A percentile compares a stretch with the other conserved stretches of the same genome.
Evolutionary conservation across 2,797 vertebrate species (phyloP).

Genomic region (Xenopus petersii): DNA sequence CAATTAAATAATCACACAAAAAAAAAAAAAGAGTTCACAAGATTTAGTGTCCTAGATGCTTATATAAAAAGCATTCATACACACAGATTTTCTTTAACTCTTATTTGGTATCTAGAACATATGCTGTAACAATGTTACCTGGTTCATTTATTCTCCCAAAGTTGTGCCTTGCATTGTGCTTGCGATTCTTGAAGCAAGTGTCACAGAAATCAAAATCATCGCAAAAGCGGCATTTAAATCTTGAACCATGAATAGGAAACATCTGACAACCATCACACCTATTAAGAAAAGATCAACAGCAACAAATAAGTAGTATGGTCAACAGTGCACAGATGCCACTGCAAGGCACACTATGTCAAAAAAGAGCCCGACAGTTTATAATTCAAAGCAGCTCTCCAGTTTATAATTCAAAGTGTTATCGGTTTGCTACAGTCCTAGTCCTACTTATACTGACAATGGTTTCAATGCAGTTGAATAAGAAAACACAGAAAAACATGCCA

Average conservation of each 20-base stretch:
- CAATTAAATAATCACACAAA: neutral
- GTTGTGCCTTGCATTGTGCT: slow-evolving; percentile 89
- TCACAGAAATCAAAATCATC: slow-evolving; percentile 98
- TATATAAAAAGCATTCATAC: neutral
- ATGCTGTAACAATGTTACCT: slow-evolving; percentile 61
- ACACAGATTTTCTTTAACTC: too few relatives aligned
- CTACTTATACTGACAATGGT: too few relatives aligned
- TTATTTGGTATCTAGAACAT: neutral
- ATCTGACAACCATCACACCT: slow-evolving; percentile 98
- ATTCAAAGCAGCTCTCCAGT: too few relatives aligned
- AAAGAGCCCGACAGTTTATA: too few relatives aligned
- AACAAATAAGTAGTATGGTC: too few relatives aligned
- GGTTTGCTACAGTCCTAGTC: too few relatives aligned
- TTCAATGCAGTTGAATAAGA: too few relatives aligned
- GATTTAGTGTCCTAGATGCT: neutral
- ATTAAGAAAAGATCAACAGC: slow-evolving; percentile 17
- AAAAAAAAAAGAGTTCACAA: neutral
- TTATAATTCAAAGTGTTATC: too few relatives aligned
- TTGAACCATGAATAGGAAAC: slow-evolving; percentile 96
- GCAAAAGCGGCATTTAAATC: slow-evolving; percentile 95
- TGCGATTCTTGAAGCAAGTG: slow-evolving; percentile 93
- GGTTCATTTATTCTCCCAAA: slow-evolving; percentile 97
- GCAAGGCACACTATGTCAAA: too few relatives aligned
- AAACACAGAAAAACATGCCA: too few relatives aligned
- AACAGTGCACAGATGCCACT: too few relatives aligned